Evolutionary conservation across 2,797 vertebrate species (phyloP).

Genomic region (Taenioides sp.): DNA sequence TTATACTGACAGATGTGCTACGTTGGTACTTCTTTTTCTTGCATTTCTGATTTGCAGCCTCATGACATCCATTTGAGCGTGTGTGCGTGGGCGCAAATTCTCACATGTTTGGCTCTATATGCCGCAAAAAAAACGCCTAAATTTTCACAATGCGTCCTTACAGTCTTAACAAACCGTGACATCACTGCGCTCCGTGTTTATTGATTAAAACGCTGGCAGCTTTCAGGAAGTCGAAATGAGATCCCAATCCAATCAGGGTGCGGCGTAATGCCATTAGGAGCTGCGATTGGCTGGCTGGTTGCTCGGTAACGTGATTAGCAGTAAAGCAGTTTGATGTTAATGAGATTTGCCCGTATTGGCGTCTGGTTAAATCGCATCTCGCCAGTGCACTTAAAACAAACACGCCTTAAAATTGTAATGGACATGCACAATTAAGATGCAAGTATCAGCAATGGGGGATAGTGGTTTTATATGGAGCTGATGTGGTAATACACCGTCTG

Average conservation of each 20-base stretch:
- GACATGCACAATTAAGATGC: not conserved
- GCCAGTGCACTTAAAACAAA: conserved; percentile 13
- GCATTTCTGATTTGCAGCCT: conserved; percentile 21
- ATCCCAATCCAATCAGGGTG: conserved; percentile 77
- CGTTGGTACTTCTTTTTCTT: conserved; percentile 34
- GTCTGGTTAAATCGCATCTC: conserved; percentile 78
- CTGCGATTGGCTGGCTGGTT: conserved; percentile 79
- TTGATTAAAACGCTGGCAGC: conserved; percentile 79
- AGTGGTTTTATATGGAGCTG: not conserved
- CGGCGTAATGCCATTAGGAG: conserved; percentile 81
- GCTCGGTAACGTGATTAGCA: conserved; percentile 80
- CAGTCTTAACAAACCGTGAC: conserved; percentile 69
- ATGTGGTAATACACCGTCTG: not conserved
- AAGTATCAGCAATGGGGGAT: not conserved
- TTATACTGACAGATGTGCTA: conserved; percentile 51
- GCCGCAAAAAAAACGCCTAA: conserved; percentile 13
- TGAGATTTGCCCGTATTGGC: conserved; percentile 81
- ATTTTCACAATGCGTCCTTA: conserved; percentile 34
- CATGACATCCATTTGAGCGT: not conserved
- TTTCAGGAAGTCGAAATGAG: conserved; percentile 78
- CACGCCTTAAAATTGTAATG: conserved; percentile 11
- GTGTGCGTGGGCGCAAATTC: conserved; percentile 23
- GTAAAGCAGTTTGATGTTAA: conserved; percentile 79
- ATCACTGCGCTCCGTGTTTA: conserved; percentile 72
- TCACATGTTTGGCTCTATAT: conserved; percentile 17